phyloP scores from a whole-genome alignment of 2,888 invertebrate genomes.

The Onthophagus sagittarius region DNA sequence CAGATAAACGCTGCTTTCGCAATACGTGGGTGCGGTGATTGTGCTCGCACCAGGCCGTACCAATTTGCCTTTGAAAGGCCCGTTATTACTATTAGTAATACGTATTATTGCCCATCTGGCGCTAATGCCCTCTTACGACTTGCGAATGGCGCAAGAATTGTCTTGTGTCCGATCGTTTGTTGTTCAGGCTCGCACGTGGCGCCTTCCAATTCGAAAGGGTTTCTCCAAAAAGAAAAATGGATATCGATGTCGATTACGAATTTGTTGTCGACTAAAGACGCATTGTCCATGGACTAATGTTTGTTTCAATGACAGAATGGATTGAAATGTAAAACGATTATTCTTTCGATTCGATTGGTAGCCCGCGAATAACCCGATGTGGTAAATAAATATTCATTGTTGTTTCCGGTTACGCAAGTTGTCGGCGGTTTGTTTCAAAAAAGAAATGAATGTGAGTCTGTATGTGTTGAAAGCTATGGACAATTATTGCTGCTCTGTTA shows the following conservation, averaged over 20 bases:
- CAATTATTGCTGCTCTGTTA: neutral
- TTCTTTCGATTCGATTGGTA: neutral
- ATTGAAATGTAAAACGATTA: neutral
- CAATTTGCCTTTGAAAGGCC: neutral
- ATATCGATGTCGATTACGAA: neutral
- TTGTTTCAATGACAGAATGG: neutral
- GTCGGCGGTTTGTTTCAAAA: neutral
- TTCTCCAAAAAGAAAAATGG: neutral
- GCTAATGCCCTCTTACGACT: constrained; percentile 2
- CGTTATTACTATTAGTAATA: constrained; percentile 5
- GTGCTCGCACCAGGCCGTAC: neutral
- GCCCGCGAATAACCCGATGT: neutral
- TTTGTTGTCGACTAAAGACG: neutral
- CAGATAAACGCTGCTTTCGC: constrained; percentile 1
- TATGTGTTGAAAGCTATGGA: neutral
- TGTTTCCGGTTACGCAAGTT: neutral
- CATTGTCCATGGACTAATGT: neutral
- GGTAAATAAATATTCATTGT: neutral
- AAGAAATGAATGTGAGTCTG: neutral
- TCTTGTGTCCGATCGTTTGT: neutral
- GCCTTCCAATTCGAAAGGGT: neutral
- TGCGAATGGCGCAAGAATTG: neutral
- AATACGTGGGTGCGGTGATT: constrained; percentile 6
- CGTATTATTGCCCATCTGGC: neutral
- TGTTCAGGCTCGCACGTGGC: neutral